Percentiles rank a stretch among this genome's conserved stretches.
phyloP scores from a whole-genome alignment of 1,140 invertebrate genomes.

The Periplaneta americana region DNA sequence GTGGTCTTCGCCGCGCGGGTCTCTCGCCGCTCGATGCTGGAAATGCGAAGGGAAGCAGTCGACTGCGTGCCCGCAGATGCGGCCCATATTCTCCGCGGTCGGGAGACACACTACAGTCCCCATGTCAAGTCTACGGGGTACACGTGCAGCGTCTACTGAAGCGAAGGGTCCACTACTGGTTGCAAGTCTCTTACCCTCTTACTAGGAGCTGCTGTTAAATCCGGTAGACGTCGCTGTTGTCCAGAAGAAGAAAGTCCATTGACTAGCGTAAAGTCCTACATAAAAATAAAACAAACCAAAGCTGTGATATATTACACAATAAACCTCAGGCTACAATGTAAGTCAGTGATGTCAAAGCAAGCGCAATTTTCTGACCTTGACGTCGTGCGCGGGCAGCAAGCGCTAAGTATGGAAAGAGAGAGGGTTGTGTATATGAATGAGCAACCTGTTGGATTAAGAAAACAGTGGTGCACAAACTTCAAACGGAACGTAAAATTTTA shows the following conservation, averaged over 20 bases:
- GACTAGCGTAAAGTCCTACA: neutral
- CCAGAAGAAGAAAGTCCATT: neutral
- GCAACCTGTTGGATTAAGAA: no score
- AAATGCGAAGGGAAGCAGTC: conserved; percentile 7
- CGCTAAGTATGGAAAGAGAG: no score
- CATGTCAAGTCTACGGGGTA: neutral
- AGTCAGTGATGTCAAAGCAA: no score
- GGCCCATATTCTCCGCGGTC: neutral
- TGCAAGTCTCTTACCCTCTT: neutral
- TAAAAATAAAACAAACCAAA: neutral
- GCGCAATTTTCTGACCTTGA: no score
- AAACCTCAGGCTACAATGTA: no score
- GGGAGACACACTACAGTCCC: conserved; percentile 12
- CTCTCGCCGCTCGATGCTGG: neutral
- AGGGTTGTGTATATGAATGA: no score
- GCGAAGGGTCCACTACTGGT: no score
- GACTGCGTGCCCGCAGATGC: neutral
- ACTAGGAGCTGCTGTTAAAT: neutral
- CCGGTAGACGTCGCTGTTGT: neutral
- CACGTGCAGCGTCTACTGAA: no score
- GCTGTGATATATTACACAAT: no score
- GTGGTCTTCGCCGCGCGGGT: neutral
- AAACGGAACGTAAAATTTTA: no score
- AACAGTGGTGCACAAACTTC: no score
- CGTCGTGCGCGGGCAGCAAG: no score